These are phyloP conservation scores for Platycercus adscitus DNA, from an alignment of 2,113 vertebrate species.

Conservation along the genomic window DNA sequence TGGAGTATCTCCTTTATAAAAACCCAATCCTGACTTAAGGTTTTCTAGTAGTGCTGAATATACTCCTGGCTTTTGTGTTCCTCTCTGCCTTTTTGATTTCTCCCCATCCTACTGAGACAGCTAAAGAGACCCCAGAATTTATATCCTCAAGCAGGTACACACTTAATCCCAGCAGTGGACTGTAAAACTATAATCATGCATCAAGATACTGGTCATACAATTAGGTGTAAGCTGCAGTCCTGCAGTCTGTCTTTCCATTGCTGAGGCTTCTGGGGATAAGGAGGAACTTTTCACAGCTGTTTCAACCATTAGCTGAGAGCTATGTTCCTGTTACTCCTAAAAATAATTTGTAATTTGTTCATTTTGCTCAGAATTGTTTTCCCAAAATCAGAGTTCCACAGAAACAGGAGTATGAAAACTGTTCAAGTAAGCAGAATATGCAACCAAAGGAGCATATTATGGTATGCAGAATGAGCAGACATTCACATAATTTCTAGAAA, in stretches of 20 bases:
- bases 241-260: not conserved
- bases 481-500: not conserved
- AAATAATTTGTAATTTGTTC: slow-evolving; percentile 6
- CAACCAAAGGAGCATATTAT: not conserved
- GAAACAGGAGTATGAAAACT: not conserved
- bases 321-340: not conserved
- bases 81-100: not conserved
- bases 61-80: not conserved
- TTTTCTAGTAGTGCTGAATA: not conserved
- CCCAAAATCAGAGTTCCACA: not conserved
- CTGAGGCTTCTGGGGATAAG: not conserved
- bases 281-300: not conserved
- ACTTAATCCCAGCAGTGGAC: not conserved
- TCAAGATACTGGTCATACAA: not conserved
- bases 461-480: not conserved
- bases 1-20: not conserved
- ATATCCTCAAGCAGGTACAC: not conserved
- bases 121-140: not conserved
- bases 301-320: not conserved
- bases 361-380: not conserved
- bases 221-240: not conserved
- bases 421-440: not conserved
- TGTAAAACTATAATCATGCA: not conserved
- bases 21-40: not conserved
- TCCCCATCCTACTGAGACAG: not conserved